phyloP scores from a whole-genome alignment of 2,113 vertebrate genomes.

The Phoenicopterus ruber region DNA sequence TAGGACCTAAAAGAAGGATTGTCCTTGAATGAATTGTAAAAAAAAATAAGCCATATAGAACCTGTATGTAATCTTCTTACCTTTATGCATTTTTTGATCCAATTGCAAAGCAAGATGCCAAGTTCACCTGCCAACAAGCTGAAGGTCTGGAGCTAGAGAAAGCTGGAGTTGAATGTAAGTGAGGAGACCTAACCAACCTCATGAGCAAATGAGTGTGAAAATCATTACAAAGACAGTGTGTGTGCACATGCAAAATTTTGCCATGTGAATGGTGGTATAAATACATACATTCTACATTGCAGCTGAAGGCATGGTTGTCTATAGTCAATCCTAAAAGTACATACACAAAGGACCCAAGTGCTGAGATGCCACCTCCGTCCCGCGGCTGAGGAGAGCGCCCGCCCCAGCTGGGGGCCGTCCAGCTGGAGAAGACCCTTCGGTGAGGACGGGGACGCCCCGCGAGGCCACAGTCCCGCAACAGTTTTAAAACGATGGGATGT shows the following conservation, averaged over 20 bases:
- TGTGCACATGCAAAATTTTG: neutral
- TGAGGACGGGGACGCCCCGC: neutral
- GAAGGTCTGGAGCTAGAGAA: neutral
- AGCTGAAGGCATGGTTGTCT: neutral
- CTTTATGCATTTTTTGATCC: neutral
- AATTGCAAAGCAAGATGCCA: neutral
- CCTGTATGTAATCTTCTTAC: neutral
- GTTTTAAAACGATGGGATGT: neutral
- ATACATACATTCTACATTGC: neutral
- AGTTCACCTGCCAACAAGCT: neutral
- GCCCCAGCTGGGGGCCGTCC: neutral
- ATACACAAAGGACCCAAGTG: neutral
- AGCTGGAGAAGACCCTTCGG: neutral
- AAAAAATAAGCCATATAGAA: neutral
- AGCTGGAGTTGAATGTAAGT: neutral
- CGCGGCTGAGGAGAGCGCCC: neutral
- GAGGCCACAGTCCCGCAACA: too few species aligned
- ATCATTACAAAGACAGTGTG: neutral
- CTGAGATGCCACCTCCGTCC: neutral
- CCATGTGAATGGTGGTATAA: neutral
- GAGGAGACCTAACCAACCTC: neutral
- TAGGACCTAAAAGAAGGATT: neutral
- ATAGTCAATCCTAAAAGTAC: neutral
- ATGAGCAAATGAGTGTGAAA: neutral
- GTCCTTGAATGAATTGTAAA: neutral